Percentiles rank a stretch among this genome's conserved stretches.
Evolutionary conservation across 2,113 vertebrate species (phyloP).

Genomic region (Ondatra zibethicus): DNA sequence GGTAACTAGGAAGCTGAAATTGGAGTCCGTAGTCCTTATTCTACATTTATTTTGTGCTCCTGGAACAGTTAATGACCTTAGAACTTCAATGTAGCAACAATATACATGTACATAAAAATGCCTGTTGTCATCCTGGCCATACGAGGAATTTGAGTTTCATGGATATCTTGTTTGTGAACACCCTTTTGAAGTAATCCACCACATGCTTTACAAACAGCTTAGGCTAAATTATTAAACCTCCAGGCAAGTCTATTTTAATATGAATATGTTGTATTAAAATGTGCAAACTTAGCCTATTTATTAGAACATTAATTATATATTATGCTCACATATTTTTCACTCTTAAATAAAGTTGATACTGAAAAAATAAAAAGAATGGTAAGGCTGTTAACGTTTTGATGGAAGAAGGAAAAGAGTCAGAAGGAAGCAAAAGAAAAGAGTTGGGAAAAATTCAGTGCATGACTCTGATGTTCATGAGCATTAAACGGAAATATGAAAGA

Average conservation of each 20-base stretch:
- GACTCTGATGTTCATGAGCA: background rate
- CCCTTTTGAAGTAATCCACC: slow-evolving; percentile 55
- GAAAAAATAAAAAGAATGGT: background rate
- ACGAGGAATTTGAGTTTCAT: slow-evolving; percentile 29
- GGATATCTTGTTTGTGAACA: slow-evolving; percentile 61
- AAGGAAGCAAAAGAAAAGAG: background rate
- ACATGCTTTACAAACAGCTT: slow-evolving; percentile 68
- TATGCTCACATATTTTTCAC: background rate
- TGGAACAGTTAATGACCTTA: background rate
- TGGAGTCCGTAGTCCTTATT: background rate
- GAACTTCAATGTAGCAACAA: background rate
- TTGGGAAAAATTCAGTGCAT: background rate
- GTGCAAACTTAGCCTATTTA: slow-evolving; percentile 70
- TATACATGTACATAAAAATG: slow-evolving; percentile 22
- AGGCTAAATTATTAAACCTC: slow-evolving; percentile 72
- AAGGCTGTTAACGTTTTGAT: slow-evolving; percentile 26
- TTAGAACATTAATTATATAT: slow-evolving; percentile 67
- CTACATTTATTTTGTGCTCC: background rate
- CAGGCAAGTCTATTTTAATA: slow-evolving; percentile 71
- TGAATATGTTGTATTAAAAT: slow-evolving; percentile 66
- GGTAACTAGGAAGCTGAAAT: background rate
- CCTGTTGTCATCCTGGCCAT: background rate
- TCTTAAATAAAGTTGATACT: slow-evolving; percentile 28
- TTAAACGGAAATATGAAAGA: background rate
- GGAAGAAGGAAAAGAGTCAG: background rate